Base-by-base conservation (phyloP, 2,113 vertebrate species). In the Holacanthus passer region DNA sequence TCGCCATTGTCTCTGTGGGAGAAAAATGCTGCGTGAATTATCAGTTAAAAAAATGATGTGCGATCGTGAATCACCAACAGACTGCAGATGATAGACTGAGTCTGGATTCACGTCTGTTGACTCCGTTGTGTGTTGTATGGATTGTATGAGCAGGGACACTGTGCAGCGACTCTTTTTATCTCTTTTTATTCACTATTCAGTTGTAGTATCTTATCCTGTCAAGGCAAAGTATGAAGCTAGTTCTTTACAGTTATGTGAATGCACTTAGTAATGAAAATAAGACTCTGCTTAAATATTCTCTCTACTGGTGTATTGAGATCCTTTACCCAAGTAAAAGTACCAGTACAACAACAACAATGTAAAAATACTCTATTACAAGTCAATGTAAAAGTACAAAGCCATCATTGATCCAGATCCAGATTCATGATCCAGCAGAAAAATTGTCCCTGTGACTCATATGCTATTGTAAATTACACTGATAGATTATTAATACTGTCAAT, bases 1-100 rank as follows among this genome's bases (percentile, higher is more conserved):
- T 55, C 1, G 8, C 0, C 19, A 56, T 50, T 0, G 1, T 47
- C 13, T 48, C 45, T 82, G 24, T 68, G n/a, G 20, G 39, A 50
- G 48, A 50, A 43, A 41, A 68, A 62, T 45, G n/a, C 24, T 0
- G 13, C 45, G 55, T 66, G 55, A 59, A 58, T n/a, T 43, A 73
- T 79, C 70, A 31, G 29, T 43, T 16, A 10, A n/a, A 45, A 55
- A 27, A n/a, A 14, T 29, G 43, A 69, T 58, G 56, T 24, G 10
- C n/a, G 60, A 68, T 35, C 41, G 19, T 24, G 31, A 50, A 62
- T 84, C 58, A 39, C 52, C 5, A 76, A 67, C 31, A 56, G 73
- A 58, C 56, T 69, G 67, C 62, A 41, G 39, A 70, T 56, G 24
- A 45, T 9, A n/a, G n/a, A n/a, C n/a, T 48, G 35, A 35, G n/a